Evolutionary conservation across 2,113 vertebrate species (phyloP).

Genomic region (Percina caprodes): DNA sequence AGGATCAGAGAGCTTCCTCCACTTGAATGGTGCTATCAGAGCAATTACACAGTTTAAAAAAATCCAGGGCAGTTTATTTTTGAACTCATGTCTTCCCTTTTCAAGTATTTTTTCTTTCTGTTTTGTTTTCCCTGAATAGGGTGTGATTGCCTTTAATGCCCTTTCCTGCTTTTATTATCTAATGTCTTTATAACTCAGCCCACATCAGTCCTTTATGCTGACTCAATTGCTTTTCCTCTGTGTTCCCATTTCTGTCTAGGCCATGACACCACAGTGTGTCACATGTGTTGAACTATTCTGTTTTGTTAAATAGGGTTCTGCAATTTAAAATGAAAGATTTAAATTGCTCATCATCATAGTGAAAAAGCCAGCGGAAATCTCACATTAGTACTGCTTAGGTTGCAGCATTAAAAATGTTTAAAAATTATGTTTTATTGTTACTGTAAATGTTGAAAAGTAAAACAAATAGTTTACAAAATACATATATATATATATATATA

Average conservation of each 20-base stretch:
- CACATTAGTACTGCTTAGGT: neutral
- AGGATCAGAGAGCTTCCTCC: neutral
- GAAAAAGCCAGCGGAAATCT: neutral
- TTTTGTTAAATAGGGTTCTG: neutral
- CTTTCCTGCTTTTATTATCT: neutral
- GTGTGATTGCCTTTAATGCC: neutral
- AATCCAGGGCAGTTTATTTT: neutral
- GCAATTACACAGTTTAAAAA: neutral
- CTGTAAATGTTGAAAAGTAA: neutral
- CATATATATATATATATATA: too few relatives aligned
- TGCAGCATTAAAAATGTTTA: neutral
- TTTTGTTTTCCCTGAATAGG: conserved; percentile 39
- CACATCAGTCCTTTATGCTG: neutral
- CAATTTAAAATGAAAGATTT: neutral
- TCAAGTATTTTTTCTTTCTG: conserved; percentile 8
- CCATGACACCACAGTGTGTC: neutral
- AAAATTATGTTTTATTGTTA: neutral
- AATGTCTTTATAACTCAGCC: neutral
- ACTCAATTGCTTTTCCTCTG: neutral
- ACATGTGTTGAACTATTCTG: neutral
- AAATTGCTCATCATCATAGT: neutral
- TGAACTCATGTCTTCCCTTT: neutral
- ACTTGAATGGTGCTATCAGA: neutral
- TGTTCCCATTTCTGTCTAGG: neutral
- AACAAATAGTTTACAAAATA: neutral